Evolutionary conservation across 2,113 vertebrate genomes (phyloP), one percentile per base, ranked within the genome.

Genomic region (Kryptolebias marmoratus): DNA sequence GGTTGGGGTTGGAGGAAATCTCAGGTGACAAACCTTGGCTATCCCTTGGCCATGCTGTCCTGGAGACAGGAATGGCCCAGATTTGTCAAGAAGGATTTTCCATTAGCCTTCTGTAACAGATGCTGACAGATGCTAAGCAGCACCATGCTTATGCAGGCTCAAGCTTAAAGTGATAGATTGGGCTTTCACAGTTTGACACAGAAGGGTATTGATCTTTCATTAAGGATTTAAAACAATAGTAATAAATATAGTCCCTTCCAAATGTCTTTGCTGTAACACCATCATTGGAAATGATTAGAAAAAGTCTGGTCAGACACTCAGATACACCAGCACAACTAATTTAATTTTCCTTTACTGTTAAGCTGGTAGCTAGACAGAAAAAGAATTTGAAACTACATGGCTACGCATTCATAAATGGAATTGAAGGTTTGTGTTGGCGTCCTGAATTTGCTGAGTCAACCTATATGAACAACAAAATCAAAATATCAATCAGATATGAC

Each of bases 81-180:
- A 93, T 94, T 93, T 94, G 90, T 92, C 84, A 82, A 87, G 88
- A 85, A 88, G 88, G 90, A 92, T 93, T 93, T 94, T 94, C 93
- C 92, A 91, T 93, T 88, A 89, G 47, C 18, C 14, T 50, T 30
- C 83, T 85, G 70, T 81, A 75, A 75, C 77, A 72, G 60, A 73
- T 64, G 48, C 66, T 74, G 85, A 79, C 71, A 72, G 79, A 78
- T 74, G 71, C 80, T 61, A 63, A 80, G 82, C 86, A 71, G 76
- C 49, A 65, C 47, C 8, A 55, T n/a, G 50, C 15, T 47, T 57
- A 5, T 42, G 11, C 50, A 57, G 60, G 55, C 32, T 64, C n/a
- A 32, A n/a, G 11, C n/a, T 47, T 36, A 72, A 68, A 62, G 42
- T 11, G 52, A 31, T 49, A 63, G 11, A 48, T 15, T 10, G 55